Base-by-base conservation (phyloP, 2,888 invertebrate genomes). In the Trichogramma dendrolimi region DNA sequence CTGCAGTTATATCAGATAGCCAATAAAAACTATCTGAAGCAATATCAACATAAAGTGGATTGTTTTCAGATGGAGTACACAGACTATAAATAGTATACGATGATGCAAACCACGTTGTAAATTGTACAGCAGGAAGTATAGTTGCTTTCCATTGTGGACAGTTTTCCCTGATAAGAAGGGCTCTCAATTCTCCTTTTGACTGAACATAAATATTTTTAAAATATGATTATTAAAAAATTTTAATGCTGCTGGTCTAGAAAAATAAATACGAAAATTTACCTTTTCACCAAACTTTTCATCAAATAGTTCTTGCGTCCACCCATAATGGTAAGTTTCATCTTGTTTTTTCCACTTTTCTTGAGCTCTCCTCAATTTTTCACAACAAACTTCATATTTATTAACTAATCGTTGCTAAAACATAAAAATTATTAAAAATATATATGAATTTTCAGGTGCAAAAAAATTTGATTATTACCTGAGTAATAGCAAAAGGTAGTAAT, bases 111-210 rank as follows among this genome's bases (percentile, higher is more conserved):
- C 94, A 95, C 71, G 93, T 80, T 4, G 95, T 94, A 67, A 94
- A 83, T 83, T 95, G 95, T 63, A 91, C 83, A 84, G 88, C 86
- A 40, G 90, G 75, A 4, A 94, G 81, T 58, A 93, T 80, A 61
- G 86, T 81, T 1, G 88, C 86, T 83, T 94, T 94, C 54, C 89
- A 83, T 4, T 94, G 95, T 80, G 95, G 95, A 72, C 95, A 95
- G 76, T 96, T 96, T 60, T 94, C 90, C 69, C 90, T 83, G 7
- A 89, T 83, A 63, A 93, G 84, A 54, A 93, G 81, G 8, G 86
- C 83, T 57, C 84, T 84, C 86, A 89, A 90, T 72, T 92, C 87
- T 68, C 89, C 87, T 70, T 87, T 88, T 53, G 91, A 71, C 87
- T 87, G 72, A 48, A 48, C 11, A 6, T 14, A 48, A 48, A 47